phyloP scores from a whole-genome alignment of 2,113 vertebrate species.

The Crotalus tigris region DNA sequence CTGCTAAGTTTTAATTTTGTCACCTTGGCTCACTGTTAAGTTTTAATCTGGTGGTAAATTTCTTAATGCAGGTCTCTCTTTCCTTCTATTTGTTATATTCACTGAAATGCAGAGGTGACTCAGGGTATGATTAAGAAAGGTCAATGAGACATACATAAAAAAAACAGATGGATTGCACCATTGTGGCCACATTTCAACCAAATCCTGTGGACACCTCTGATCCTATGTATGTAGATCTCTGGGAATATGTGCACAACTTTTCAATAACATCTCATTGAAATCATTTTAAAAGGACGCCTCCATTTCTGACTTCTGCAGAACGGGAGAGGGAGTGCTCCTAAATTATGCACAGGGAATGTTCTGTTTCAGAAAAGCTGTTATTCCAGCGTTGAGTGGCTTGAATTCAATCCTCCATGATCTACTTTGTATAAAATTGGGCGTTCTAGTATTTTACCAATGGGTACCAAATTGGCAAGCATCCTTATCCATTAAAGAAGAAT shows the following conservation, averaged over 20 bases:
- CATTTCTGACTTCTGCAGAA: background rate
- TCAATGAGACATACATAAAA: background rate
- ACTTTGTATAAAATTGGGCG: background rate
- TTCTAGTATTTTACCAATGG: background rate
- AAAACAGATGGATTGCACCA: background rate
- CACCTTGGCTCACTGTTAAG: background rate
- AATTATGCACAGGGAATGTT: background rate
- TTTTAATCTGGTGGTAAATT: background rate
- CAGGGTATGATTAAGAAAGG: background rate
- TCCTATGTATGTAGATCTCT: background rate
- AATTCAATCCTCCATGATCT: background rate
- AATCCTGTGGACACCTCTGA: background rate
- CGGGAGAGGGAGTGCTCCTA: background rate
- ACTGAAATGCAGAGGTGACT: background rate
- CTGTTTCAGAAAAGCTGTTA: background rate
- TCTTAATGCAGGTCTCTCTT: background rate
- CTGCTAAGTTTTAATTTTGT: too few relatives aligned
- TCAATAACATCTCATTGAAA: background rate
- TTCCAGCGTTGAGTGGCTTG: background rate
- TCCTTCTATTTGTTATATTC: background rate
- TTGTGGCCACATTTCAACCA: background rate
- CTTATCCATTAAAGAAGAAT: background rate
- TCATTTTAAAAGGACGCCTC: background rate
- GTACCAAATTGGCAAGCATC: background rate
- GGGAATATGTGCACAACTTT: too few relatives aligned